phyloP scores from a whole-genome alignment of 2,888 invertebrate species.

The Cheilosia grossa region DNA sequence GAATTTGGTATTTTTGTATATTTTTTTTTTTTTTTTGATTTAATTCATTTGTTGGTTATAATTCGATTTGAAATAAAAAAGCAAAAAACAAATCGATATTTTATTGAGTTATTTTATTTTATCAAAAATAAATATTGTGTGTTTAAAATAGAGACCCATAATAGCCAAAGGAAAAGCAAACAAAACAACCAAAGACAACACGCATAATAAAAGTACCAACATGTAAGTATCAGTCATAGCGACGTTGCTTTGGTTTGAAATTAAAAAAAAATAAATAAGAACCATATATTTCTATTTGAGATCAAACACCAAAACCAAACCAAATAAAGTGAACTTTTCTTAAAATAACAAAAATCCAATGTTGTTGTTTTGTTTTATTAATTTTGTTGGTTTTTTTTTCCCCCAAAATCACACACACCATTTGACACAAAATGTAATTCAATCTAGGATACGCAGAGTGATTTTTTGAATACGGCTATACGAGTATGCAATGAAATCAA shows the following conservation, averaged over 20 bases:
- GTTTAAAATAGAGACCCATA: conserved; percentile 38
- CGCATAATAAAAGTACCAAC: conserved; percentile 19
- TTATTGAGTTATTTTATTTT: conserved; percentile 55
- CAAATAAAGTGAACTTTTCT: conserved; percentile 26
- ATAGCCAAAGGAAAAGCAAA: conserved; percentile 26
- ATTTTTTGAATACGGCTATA: not conserved
- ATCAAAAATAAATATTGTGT: conserved; percentile 38
- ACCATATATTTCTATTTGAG: conserved; percentile 1
- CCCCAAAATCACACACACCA: conserved; percentile 65
- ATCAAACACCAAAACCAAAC: conserved; percentile 59
- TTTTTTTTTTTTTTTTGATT: conserved; percentile 11
- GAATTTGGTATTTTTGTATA: conserved; percentile 32
- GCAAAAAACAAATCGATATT: conserved; percentile 75
- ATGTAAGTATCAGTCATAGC: not conserved
- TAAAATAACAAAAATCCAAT: conserved; percentile 41
- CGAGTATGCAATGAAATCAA: conserved; percentile 35
- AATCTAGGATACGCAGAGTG: conserved; percentile 58
- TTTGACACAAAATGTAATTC: conserved; percentile 57
- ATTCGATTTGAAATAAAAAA: conserved; percentile 75
- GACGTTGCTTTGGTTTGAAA: conserved; percentile 12
- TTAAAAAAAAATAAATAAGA: conserved; percentile 2
- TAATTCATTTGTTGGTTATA: conserved; percentile 46
- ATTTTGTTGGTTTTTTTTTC: conserved; percentile 9
- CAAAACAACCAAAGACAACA: conserved; percentile 33
- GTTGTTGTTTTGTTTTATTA: conserved; percentile 41